Base-by-base conservation (phyloP, 2,888 invertebrate genomes). In the Crocallis elinguaria region DNA sequence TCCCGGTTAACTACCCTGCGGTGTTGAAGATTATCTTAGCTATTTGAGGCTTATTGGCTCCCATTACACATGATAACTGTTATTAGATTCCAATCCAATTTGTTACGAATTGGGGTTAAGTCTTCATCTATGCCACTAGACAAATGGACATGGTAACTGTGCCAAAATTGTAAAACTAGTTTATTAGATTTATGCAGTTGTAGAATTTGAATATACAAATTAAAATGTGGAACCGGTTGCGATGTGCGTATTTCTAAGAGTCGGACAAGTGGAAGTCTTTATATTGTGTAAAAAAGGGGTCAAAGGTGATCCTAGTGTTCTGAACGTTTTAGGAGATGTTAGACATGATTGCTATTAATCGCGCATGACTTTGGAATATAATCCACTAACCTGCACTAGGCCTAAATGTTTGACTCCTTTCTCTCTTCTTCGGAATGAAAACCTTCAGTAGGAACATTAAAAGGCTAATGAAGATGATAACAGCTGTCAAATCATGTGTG, bases 11-110 rank as follows among this genome's bases (percentile, higher is more conserved):
- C 49, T 56, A 63, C 53, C 57, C 46, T 33, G 39, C 45, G 21
- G 51, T 49, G 45, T 48, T 53, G 39, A 52, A 49, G 66, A 71
- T 69, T 64, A 70, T 58, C 50, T 37, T 45, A 46, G 52, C 49
- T 55, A 43, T 56, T 66, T 49, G 49, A 59, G 48, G 61, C 49
- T 71, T 64, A 67, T 70, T 69, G 66, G 61, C 55, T 71, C 61
- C 64, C 60, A 70, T 68, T 66, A 60, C 64, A 54, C 53, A 53
- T 59, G 62, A 50, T 53, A 35, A 36, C 41, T 42, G 41, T 64
- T 61, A 67, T 66, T 65, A 60, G 64, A 55, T 60, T 53, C 63
- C 55, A 57, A 62, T 62, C 56, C 54, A 57, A 69, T 73, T 71
- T 60, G 57, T 50, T 61, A 54, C 49, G 44, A 51, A 66, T 67